Evolutionary conservation across 2,113 vertebrate species (phyloP), one percentile per base, ranked within the genome.

Genomic region (Hiodon alosoides): DNA sequence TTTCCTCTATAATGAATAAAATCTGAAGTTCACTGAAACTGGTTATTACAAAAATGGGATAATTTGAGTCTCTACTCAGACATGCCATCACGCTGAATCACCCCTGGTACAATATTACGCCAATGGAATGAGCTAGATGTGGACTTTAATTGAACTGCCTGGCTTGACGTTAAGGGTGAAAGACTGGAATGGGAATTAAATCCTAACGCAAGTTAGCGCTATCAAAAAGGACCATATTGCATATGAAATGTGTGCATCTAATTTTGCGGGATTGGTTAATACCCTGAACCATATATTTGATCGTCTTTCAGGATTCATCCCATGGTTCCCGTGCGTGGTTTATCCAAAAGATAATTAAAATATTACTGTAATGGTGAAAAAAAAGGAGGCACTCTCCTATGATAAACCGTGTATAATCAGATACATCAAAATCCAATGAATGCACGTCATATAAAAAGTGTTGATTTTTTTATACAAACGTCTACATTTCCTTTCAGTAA

Each of bases 71-170:
- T 59, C 67, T 8, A 64, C 9, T 57, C 57, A 77, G 71, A 72
- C 47, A 74, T 55, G 65, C 59, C 71, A 70, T 75, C 48, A 75
- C 47, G 46, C 61, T 67, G 54, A 55, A 75, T 75, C 61, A 69
- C 60, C 31, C 55, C 65, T 13, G 62, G 73, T 75, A 79, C 69
- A 73, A 70, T 71, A 72, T 71, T 72, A 69, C 61, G 72, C 65
- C 79, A 73, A 73, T 77, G 75, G 58, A 74, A 73, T 4, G 53
- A 75, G 75, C 17, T 77, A 69, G 58, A 71, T 59, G 67, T 74
- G 62, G 78, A 61, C 51, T 79, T 81, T 76, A 76, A 82, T 75
- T 82, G 76, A 79, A 77, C 55, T 67, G 71, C 58, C 48, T 69
- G 5, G 71, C 54, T 48, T 67, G 60, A 69, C 64, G 54, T 52